Percentiles rank a stretch among this genome's conserved stretches.
phyloP scores from a whole-genome alignment of 2,797 vertebrate species.

The Enoplosus armatus region DNA sequence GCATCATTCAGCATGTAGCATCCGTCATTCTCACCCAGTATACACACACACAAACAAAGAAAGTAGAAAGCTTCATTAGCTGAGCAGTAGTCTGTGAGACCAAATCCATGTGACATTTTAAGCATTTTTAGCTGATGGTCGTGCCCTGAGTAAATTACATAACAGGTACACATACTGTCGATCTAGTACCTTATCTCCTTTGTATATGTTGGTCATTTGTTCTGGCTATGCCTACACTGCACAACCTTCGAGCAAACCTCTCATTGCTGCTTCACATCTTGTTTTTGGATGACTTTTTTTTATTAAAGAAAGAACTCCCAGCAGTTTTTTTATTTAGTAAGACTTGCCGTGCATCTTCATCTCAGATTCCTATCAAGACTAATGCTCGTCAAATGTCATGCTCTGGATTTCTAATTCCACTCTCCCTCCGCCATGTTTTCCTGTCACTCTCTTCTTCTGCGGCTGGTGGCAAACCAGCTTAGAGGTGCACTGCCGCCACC shows the following conservation, averaged over 20 bases:
- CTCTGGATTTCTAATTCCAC: too few relatives aligned
- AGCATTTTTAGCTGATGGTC: background rate
- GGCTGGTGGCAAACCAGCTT: too few relatives aligned
- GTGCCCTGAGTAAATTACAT: background rate
- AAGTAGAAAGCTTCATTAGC: background rate
- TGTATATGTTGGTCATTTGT: background rate
- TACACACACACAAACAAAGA: background rate
- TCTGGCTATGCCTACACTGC: background rate
- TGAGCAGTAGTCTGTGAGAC: background rate
- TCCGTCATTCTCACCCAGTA: background rate
- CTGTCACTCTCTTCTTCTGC: too few relatives aligned
- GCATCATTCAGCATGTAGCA: background rate
- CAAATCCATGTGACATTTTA: background rate
- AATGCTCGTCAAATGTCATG: too few relatives aligned
- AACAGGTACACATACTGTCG: too few relatives aligned
- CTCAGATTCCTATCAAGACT: too few relatives aligned
- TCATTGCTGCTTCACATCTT: background rate
- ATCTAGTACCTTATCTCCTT: background rate
- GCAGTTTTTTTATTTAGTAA: too few relatives aligned
- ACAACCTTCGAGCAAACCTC: background rate
- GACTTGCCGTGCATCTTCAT: too few relatives aligned
- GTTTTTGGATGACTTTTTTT: background rate
- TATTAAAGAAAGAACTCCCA: background rate
- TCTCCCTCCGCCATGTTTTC: too few relatives aligned
- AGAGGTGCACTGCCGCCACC: too few relatives aligned